Evolutionary conservation across 2,888 invertebrate species (phyloP).

Genomic region (Epinotia bilunana): DNA sequence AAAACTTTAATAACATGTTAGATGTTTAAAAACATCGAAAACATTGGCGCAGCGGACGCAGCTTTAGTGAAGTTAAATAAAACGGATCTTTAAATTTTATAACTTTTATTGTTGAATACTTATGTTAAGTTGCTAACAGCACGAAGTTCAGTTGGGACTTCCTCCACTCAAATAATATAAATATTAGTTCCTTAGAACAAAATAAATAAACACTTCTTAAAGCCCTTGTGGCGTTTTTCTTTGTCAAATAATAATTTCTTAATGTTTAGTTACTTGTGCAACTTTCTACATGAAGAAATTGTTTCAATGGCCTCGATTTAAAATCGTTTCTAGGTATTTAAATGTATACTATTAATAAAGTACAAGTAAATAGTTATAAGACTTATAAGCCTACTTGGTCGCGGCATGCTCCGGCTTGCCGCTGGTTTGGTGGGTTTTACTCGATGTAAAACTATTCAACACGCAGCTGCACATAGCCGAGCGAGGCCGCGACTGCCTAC

Average conservation of each 20-base stretch:
- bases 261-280: constrained; percentile 76
- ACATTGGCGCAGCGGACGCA: too few relatives aligned
- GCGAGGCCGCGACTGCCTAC: constrained; percentile 17
- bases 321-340: constrained; percentile 66
- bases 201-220: constrained; percentile 81
- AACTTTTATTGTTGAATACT: constrained; percentile 75
- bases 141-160: constrained; percentile 74
- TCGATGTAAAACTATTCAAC: constrained; percentile 49
- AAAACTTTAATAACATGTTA: too few relatives aligned
- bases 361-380: constrained; percentile 42
- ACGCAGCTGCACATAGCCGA: constrained; percentile 29
- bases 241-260: constrained; percentile 70
- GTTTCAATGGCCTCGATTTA: constrained; percentile 81
- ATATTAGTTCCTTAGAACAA: constrained; percentile 81
- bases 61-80: constrained; percentile 11
- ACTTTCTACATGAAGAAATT: constrained; percentile 79
- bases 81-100: constrained; percentile 58
- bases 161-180: constrained; percentile 73
- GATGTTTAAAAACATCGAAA: too few relatives aligned
- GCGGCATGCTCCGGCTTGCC: constrained; percentile 23
- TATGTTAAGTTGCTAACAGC: constrained; percentile 78
- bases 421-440: constrained; percentile 50
- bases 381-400: constrained; percentile 27
- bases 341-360: constrained; percentile 50
- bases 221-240: constrained; percentile 73